Evolutionary conservation across 2,888 invertebrate species (phyloP).

Genomic region (Tipula unca): DNA sequence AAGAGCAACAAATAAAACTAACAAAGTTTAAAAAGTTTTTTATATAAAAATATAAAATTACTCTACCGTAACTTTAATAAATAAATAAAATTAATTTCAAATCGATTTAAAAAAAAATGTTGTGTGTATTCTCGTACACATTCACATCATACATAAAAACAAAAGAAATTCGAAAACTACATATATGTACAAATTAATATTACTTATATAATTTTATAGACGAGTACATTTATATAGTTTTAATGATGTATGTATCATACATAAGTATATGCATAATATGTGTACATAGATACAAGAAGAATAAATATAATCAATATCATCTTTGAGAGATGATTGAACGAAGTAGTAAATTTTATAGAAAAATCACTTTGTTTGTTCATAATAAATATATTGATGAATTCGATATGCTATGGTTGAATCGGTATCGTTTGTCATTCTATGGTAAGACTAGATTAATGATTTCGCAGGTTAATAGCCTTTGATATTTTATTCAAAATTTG

Average conservation of each 20-base stretch:
- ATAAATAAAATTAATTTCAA: not conserved
- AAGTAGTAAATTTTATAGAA: not conserved
- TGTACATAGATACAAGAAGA: not conserved
- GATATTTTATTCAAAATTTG: not conserved
- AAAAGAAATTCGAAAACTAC: not conserved
- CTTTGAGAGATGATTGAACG: not conserved
- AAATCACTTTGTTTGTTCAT: not conserved
- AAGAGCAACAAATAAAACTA: not conserved
- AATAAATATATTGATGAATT: not conserved
- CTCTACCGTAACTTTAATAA: not conserved
- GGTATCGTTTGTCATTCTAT: not conserved
- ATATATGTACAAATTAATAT: not conserved
- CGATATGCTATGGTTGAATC: not conserved
- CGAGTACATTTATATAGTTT: not conserved
- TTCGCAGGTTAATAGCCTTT: not conserved
- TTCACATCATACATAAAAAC: not conserved
- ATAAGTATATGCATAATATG: not conserved
- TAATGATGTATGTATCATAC: not conserved
- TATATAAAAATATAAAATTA: not conserved
- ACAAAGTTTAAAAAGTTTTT: not conserved
- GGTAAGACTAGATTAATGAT: not conserved
- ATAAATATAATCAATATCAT: not conserved
- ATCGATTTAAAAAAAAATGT: not conserved
- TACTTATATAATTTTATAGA: not conserved
- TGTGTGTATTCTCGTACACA: not conserved